Evolutionary conservation across 2,113 vertebrate species (phyloP).

Genomic region (Cyanocitta stelleri): DNA sequence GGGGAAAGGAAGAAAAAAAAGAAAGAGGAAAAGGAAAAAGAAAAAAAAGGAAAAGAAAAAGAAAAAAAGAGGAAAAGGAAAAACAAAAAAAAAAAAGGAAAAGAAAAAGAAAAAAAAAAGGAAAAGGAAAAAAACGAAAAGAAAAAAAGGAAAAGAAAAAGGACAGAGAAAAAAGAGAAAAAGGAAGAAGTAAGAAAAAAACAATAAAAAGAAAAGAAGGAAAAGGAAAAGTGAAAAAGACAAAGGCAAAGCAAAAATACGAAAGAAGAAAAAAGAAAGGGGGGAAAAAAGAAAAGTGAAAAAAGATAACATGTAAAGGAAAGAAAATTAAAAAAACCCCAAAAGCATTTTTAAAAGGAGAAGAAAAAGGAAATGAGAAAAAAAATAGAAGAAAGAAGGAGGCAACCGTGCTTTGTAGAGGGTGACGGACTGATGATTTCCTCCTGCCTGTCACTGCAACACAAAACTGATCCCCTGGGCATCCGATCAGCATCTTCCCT

Average conservation of each 20-base stretch:
- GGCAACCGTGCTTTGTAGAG: fast-evolving
- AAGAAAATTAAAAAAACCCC: neutral
- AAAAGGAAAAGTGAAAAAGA: neutral
- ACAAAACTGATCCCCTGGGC: fast-evolving
- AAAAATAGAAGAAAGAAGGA: neutral
- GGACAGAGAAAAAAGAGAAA: neutral
- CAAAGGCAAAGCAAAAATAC: neutral
- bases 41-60: neutral
- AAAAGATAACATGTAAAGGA: neutral
- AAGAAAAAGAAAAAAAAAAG: neutral
- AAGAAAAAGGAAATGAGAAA: neutral
- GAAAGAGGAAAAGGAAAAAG: no score
- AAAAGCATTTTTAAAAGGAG: neutral
- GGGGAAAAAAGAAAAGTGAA: fast-evolving
- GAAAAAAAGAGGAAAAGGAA: neutral
- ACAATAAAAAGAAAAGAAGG: no score
- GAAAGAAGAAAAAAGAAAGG: neutral
- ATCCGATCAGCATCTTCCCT: fast-evolving
- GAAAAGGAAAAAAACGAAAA: neutral
- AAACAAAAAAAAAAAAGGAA: neutral
- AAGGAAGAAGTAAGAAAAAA: neutral
- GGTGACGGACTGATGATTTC: fast-evolving
- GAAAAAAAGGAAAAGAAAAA: neutral
- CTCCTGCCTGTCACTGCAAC: neutral
- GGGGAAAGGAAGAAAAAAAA: no score